Evolutionary conservation across 1,140 invertebrate genomes (phyloP).

Genomic region (Diabrotica undecimpunctata): DNA sequence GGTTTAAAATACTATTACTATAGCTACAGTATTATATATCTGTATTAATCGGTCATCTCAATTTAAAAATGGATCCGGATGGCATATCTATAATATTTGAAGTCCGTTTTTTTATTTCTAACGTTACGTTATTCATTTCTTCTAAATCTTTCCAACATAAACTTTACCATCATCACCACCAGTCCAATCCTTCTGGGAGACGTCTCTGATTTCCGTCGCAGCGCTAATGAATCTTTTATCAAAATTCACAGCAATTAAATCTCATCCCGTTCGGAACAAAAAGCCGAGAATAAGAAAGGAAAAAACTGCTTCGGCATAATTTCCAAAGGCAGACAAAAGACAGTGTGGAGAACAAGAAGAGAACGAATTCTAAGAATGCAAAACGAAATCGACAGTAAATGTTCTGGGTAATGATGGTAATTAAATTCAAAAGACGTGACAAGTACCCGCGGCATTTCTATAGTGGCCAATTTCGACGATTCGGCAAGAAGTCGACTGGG

Average conservation of each 20-base stretch:
- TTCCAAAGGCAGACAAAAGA: constrained; percentile 10
- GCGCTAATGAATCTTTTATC: constrained; percentile 13
- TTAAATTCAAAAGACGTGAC: constrained; percentile 16
- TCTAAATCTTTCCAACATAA: too few relatives aligned
- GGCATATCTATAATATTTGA: too few relatives aligned
- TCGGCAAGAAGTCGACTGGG: neutral
- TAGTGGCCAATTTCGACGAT: constrained; percentile 7
- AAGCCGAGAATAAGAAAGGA: neutral
- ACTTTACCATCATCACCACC: too few relatives aligned
- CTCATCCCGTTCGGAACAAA: neutral
- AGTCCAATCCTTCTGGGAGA: neutral
- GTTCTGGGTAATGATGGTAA: constrained; percentile 12
- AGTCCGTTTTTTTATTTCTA: too few relatives aligned
- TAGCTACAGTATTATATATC: too few relatives aligned
- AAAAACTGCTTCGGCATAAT: constrained; percentile 10
- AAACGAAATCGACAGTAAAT: constrained; percentile 12
- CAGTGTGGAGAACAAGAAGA: constrained; percentile 8
- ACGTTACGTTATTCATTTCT: too few relatives aligned
- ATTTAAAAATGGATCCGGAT: too few relatives aligned
- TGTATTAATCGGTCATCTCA: too few relatives aligned
- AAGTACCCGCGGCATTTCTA: constrained; percentile 5
- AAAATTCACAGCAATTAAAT: constrained; percentile 13
- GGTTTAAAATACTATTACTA: too few relatives aligned
- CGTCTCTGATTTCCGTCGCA: neutral
- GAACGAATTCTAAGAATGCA: constrained; percentile 14